Conservation (phyloP, 2,797 vertebrate genomes). For the Danio choprae region DNA sequence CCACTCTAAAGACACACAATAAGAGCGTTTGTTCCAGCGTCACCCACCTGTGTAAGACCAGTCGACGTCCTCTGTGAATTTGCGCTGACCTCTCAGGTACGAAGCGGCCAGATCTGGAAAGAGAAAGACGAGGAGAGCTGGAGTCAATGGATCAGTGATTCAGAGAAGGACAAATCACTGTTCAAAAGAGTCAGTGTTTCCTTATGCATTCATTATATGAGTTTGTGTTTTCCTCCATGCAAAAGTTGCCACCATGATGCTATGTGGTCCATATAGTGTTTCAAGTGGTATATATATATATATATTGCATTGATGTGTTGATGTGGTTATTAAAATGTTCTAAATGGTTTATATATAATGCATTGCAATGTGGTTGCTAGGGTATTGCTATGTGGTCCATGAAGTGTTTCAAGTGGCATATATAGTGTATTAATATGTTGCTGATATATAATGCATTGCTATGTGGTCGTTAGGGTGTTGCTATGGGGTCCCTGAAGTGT, state of each 20-base stretch:
- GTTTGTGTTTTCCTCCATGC: background rate
- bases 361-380: background rate
- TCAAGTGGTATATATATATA: background rate
- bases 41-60: constrained; percentile 95
- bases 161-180: background rate
- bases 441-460: no score
- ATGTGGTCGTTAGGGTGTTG: no score
- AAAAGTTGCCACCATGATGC: background rate
- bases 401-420: background rate
- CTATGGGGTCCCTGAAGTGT: background rate
- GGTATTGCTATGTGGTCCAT: background rate
- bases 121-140: constrained; percentile 29
- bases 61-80: constrained; percentile 87
- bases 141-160: constrained; percentile 3
- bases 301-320: background rate
- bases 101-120: constrained; percentile 67
- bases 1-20: constrained; percentile 30
- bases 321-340: background rate
- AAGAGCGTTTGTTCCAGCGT: constrained; percentile 12
- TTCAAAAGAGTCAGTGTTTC: no score
- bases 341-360: background rate
- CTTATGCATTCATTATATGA: background rate
- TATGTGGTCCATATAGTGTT: background rate
- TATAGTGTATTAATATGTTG: background rate
- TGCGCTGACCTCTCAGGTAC: constrained; percentile 74